A percentile compares a stretch with the other conserved stretches of the same genome.
phyloP scores from a whole-genome alignment of 2,888 invertebrate genomes.

The Lathronympha strigana region DNA sequence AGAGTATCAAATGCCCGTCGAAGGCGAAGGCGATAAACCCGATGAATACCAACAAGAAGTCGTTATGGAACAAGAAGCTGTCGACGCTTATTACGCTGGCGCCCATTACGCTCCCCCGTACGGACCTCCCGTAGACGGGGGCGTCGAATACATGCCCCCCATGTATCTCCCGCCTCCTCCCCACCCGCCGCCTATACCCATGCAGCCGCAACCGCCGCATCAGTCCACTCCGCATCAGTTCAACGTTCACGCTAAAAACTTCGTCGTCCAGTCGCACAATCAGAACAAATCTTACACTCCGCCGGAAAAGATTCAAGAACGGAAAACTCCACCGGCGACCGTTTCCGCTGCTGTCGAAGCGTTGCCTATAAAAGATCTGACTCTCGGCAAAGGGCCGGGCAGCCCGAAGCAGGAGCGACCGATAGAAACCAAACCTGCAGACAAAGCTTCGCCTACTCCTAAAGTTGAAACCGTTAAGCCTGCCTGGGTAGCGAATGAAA shows the following conservation, averaged over 20 bases:
- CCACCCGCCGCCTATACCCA: slow-evolving; percentile 64
- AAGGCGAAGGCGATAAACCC: slow-evolving; percentile 75
- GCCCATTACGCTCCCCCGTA: slow-evolving; percentile 73
- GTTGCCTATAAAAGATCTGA: slow-evolving; percentile 75
- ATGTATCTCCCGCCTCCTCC: slow-evolving; percentile 74
- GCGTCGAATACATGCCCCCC: slow-evolving; percentile 74
- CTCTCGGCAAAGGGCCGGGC: slow-evolving; percentile 67
- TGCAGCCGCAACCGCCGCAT: slow-evolving; percentile 66
- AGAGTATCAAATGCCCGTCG: slow-evolving; percentile 76
- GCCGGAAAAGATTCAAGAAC: slow-evolving; percentile 65
- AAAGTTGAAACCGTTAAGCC: slow-evolving; percentile 69
- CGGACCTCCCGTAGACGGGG: slow-evolving; percentile 70
- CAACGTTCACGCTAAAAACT: slow-evolving; percentile 81
- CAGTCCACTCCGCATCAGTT: slow-evolving; percentile 73
- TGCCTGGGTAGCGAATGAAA: slow-evolving; percentile 65
- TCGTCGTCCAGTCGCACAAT: slow-evolving; percentile 70
- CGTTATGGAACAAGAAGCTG: slow-evolving; percentile 79
- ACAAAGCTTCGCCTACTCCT: slow-evolving; percentile 59
- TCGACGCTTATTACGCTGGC: slow-evolving; percentile 76
- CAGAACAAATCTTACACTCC: slow-evolving; percentile 60
- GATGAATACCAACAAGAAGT: slow-evolving; percentile 78
- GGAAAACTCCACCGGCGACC: slow-evolving; percentile 54
- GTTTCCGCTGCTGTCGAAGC: slow-evolving; percentile 64
- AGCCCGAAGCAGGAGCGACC: slow-evolving; percentile 73
- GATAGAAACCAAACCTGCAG: slow-evolving; percentile 59